Percentiles rank a stretch among this genome's conserved stretches.
Evolutionary conservation across 2,797 vertebrate species (phyloP).

Genomic region (Hippocampus kuda): DNA sequence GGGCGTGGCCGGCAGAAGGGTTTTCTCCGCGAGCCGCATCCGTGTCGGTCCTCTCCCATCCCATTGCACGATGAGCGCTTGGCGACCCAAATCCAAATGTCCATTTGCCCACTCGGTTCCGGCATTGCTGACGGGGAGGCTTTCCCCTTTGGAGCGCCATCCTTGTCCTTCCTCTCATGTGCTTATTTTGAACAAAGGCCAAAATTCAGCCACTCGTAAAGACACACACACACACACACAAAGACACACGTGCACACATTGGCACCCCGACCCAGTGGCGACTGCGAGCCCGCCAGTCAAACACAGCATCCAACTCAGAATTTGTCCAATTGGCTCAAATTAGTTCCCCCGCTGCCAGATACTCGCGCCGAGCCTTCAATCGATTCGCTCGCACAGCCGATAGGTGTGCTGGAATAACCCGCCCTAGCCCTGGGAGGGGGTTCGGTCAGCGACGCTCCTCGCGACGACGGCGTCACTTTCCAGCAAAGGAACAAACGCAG

Average conservation of each 20-base stretch:
- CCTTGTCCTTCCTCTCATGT: too few species aligned
- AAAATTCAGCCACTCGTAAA: not conserved
- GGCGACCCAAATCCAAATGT: too few species aligned
- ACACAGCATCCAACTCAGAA: too few species aligned
- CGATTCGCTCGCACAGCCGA: slow-evolving; percentile 58
- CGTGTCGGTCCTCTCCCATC: too few species aligned
- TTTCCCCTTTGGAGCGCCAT: too few species aligned
- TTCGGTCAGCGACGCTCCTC: slow-evolving; percentile 34
- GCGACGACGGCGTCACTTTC: slow-evolving; percentile 34
- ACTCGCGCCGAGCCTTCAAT: slow-evolving; percentile 62
- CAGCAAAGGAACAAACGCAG: not conserved
- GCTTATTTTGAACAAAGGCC: too few species aligned
- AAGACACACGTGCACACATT: not conserved
- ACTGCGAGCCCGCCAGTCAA: slow-evolving; percentile 64
- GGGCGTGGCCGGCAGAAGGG: too few species aligned
- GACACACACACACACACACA: not conserved
- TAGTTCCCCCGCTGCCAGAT: slow-evolving; percentile 67
- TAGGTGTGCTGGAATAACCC: slow-evolving; percentile 63
- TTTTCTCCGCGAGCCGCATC: too few species aligned
- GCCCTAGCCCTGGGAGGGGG: slow-evolving; percentile 23
- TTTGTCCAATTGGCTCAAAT: slow-evolving; percentile 74
- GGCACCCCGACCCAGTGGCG: slow-evolving; percentile 30
- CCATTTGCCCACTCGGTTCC: too few species aligned
- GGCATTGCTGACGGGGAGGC: too few species aligned
- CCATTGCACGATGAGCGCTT: too few species aligned